These are phyloP conservation scores for Temnothorax longispinosus DNA, from an alignment of 1,140 invertebrate genomes.

Conservation along the genomic window DNA sequence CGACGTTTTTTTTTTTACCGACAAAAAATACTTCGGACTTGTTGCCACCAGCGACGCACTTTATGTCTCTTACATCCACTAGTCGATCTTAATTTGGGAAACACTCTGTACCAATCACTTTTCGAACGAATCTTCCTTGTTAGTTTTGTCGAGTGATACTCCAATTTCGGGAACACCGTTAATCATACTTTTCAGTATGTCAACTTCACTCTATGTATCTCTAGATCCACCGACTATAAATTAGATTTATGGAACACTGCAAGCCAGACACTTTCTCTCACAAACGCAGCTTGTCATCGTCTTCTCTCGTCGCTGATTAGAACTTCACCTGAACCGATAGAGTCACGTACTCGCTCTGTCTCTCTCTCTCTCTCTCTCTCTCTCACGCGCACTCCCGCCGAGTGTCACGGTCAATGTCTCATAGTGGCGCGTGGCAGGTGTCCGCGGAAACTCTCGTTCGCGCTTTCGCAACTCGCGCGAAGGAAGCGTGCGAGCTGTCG, in stretches of 20 bases:
- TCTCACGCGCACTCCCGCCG: conserved; percentile 54
- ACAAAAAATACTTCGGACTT: not conserved
- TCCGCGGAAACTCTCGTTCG: conserved; percentile 61
- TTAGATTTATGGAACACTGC: not conserved
- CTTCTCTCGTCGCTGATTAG: not conserved
- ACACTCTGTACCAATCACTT: not conserved
- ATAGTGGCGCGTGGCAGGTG: conserved; percentile 72
- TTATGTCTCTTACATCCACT: conserved; percentile 2
- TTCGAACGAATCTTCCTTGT: not conserved
- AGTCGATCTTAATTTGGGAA: not conserved
- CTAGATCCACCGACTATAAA: not conserved
- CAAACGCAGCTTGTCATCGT: conserved; percentile 13
- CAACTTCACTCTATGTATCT: not conserved
- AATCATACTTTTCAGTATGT: not conserved
- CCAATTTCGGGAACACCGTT: not conserved
- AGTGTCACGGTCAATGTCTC: conserved; percentile 76
- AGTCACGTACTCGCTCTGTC: conserved; percentile 23
- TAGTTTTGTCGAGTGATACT: not conserved
- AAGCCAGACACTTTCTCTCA: not conserved
- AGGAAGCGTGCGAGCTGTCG: not conserved
- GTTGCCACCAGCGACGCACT: not conserved
- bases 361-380: not conserved
- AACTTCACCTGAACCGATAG: not conserved
- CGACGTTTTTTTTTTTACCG: not conserved
- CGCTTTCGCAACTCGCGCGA: not conserved